Conservation (phyloP, 1,140 invertebrate genomes). For the Sycobia sp. region DNA sequence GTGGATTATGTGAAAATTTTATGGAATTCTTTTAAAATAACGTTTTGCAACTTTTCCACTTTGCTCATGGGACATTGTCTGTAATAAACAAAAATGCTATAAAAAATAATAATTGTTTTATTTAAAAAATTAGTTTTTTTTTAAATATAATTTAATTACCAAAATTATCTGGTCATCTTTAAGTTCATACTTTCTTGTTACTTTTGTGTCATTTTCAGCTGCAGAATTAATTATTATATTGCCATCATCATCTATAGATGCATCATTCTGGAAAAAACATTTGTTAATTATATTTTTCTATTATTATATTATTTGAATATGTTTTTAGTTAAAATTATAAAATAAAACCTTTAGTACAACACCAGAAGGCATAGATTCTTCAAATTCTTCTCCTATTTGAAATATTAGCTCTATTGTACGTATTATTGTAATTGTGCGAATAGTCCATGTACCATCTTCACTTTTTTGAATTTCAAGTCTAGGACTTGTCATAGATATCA, state of each 20-base stretch:
- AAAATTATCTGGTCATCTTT: constrained; percentile 64
- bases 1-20: constrained; percentile 22
- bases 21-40: constrained; percentile 45
- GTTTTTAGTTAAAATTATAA: too few species aligned
- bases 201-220: constrained; percentile 60
- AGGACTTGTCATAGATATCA: constrained; percentile 67
- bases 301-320: neutral
- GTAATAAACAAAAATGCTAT: constrained; percentile 38
- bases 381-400: constrained; percentile 50
- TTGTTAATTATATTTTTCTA: neutral
- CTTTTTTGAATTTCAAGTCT: constrained; percentile 63
- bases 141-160: constrained; percentile 55
- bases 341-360: constrained; percentile 48
- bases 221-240: constrained; percentile 62
- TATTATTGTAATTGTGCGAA: constrained; percentile 62
- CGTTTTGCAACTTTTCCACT: constrained; percentile 48
- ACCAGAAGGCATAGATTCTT: constrained; percentile 53
- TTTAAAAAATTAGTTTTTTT: constrained; percentile 16
- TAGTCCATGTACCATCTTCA: constrained; percentile 64
- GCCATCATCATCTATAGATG: constrained; percentile 59
- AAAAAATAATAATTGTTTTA: too few species aligned
- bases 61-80: constrained; percentile 51
- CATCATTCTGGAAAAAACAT: constrained; percentile 60
- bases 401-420: constrained; percentile 48
- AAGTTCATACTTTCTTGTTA: constrained; percentile 64